A percentile compares a stretch with the other conserved stretches of the same genome.
Conservation (phyloP, 2,888 invertebrate genomes). For the Fragum fragum region DNA sequence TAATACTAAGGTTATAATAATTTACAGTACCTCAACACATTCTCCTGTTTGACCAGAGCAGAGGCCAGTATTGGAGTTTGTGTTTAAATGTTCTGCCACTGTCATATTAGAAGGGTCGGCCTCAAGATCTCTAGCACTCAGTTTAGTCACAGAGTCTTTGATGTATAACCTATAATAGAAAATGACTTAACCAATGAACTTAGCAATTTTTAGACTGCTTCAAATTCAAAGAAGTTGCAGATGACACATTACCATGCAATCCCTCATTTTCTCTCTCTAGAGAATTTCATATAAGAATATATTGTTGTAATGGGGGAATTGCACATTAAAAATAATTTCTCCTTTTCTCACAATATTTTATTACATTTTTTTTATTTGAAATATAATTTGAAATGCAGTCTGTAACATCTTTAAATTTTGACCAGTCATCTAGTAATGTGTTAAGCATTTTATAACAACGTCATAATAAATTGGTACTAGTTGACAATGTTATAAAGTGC, state of each 20-base stretch:
- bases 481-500: too few species aligned
- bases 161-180: slow-evolving; percentile 73
- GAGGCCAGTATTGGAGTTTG: slow-evolving; percentile 65
- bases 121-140: slow-evolving; percentile 68
- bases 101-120: slow-evolving; percentile 47
- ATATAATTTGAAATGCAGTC: neutral
- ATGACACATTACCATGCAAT: neutral
- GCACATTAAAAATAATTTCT: slow-evolving; percentile 5
- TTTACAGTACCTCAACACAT: slow-evolving; percentile 78
- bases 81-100: slow-evolving; percentile 77
- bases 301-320: too few species aligned
- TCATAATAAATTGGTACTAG: too few species aligned
- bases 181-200: too few species aligned
- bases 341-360: slow-evolving; percentile 4
- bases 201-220: too few species aligned
- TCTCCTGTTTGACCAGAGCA: slow-evolving; percentile 65
- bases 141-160: slow-evolving; percentile 66
- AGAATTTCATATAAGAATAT: too few species aligned
- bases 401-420: slow-evolving; percentile 4
- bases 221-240: too few species aligned
- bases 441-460: too few species aligned
- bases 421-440: too few species aligned
- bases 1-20: neutral
- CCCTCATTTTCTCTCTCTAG: too few species aligned
- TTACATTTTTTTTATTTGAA: too few species aligned